Evolutionary conservation across 2,888 invertebrate genomes (phyloP).

Genomic region (Chromoteleia sp.): DNA sequence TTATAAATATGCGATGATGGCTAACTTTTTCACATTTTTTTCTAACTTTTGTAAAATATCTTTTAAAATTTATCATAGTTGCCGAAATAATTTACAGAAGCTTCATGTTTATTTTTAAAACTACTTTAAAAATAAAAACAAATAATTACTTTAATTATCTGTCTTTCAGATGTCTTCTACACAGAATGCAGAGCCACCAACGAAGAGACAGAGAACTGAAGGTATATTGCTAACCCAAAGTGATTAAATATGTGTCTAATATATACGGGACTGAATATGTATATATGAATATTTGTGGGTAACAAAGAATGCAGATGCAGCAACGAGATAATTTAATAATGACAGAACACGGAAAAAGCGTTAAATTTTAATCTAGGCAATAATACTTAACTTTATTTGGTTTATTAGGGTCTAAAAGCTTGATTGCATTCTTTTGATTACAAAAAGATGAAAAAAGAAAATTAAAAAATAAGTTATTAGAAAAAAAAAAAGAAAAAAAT

Average conservation of each 20-base stretch:
- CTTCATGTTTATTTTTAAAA: too few species aligned
- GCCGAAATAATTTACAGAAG: too few species aligned
- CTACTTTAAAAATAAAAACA: too few species aligned
- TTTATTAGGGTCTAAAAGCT: conserved; percentile 35
- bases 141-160: too few species aligned
- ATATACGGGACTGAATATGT: conserved; percentile 67
- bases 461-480: conserved; percentile 27
- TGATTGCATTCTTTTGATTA: conserved; percentile 55
- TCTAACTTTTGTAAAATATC: too few species aligned
- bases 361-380: conserved; percentile 63
- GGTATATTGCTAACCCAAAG: conserved; percentile 82
- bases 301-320: conserved; percentile 72
- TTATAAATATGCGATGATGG: too few species aligned
- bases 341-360: conserved; percentile 65
- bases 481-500: conserved; percentile 23
- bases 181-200: conserved; percentile 78
- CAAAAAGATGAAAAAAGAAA: conserved; percentile 42
- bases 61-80: too few species aligned
- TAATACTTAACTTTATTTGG: conserved; percentile 52
- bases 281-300: conserved; percentile 74
- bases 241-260: conserved; percentile 24
- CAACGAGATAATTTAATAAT: conserved; percentile 67
- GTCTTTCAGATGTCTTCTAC: conserved; percentile 78
- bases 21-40: too few species aligned
- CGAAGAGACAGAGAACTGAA: conserved; percentile 81